Conservation (phyloP, 2,113 vertebrate genomes). For the Odontesthes bonariensis region DNA sequence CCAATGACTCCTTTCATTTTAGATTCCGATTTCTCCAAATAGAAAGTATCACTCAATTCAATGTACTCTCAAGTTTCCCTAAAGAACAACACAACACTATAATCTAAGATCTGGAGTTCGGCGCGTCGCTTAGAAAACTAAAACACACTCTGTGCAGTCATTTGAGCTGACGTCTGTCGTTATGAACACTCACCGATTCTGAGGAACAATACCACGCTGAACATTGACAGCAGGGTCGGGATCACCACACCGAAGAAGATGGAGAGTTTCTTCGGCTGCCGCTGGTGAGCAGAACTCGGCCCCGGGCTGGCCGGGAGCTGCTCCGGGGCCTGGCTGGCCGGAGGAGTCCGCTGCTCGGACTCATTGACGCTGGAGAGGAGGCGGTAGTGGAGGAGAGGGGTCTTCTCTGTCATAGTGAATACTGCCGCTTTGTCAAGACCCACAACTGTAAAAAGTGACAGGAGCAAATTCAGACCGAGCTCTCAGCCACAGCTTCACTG, state of each 20-base stretch:
- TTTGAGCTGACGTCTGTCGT: not conserved
- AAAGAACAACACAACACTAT: not conserved
- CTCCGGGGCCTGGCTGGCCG: constrained; percentile 57
- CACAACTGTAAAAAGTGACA: constrained; percentile 13
- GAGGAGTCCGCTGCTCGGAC: constrained; percentile 53
- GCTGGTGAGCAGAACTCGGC: constrained; percentile 21
- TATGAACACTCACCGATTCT: constrained; percentile 85
- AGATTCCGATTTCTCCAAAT: no score
- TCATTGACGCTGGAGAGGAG: constrained; percentile 84
- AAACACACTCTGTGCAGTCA: not conserved
- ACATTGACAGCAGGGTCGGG: constrained; percentile 92
- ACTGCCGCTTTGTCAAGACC: not conserved
- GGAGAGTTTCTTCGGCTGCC: constrained; percentile 83
- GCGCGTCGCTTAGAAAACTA: not conserved
- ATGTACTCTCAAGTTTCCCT: no score
- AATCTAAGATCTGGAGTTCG: not conserved
- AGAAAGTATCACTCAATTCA: no score
- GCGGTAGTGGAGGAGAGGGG: constrained; percentile 89
- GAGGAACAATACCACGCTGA: constrained; percentile 93
- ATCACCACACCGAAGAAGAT: constrained; percentile 92
- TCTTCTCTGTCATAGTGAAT: constrained; percentile 83
- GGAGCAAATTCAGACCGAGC: no score
- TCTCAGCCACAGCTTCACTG: not conserved
- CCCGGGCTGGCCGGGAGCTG: constrained; percentile 36
- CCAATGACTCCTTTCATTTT: no score